A percentile compares a stretch with the other conserved stretches of the same genome.
Conservation (phyloP, 2,797 vertebrate species). For the Peromyscus attwateri region DNA sequence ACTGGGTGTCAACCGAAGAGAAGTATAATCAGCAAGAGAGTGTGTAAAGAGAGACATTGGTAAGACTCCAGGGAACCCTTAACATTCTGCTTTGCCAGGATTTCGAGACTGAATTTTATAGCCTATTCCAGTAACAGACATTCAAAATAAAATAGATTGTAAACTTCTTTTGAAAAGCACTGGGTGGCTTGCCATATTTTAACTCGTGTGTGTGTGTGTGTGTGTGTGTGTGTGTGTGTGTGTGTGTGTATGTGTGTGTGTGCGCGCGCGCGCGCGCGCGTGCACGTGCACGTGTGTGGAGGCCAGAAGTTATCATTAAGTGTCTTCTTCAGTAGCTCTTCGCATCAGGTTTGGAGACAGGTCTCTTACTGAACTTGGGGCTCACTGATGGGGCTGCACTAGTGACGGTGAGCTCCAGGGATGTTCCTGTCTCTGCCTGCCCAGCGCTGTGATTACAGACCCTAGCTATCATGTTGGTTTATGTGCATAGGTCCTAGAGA, state of each 20-base stretch:
- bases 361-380: too few species aligned
- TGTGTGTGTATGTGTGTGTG: too few species aligned
- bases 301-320: neutral
- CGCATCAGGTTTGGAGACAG: neutral
- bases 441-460: neutral
- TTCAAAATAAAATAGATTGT: neutral
- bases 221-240: neutral
- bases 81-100: neutral
- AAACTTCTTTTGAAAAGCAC: slow-evolving; percentile 49
- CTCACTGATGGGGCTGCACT: neutral
- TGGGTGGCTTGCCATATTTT: neutral
- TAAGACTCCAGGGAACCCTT: neutral
- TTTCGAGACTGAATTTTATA: neutral
- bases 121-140: neutral
- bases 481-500: neutral
- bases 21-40: neutral
- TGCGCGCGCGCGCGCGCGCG: too few species aligned
- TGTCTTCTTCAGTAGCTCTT: neutral
- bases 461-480: neutral
- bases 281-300: neutral
- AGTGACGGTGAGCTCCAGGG: neutral
- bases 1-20: neutral
- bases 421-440: neutral
- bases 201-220: neutral
- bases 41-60: neutral